Conservation (phyloP, 2,888 invertebrate genomes). For the Rosalia funebris region DNA sequence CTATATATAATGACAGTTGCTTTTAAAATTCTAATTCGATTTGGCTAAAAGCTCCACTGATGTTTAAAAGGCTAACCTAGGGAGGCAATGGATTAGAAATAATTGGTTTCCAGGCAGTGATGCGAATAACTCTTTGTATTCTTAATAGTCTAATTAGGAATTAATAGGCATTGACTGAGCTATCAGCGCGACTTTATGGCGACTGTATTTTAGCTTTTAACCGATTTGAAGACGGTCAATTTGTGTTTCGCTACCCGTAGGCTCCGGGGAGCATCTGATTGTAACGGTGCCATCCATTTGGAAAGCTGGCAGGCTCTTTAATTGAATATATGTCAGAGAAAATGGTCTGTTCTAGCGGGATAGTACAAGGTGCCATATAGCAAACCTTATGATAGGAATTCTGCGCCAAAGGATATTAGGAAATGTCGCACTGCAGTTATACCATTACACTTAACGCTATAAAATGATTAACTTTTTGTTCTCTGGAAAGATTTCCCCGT, state of each 20-base stretch:
- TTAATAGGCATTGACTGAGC: constrained; percentile 31
- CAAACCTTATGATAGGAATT: constrained; percentile 34
- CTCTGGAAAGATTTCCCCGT: constrained; percentile 6
- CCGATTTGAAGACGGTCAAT: constrained; percentile 31
- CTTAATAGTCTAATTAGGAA: constrained; percentile 40
- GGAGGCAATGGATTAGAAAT: constrained; percentile 38
- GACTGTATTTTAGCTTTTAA: constrained; percentile 31
- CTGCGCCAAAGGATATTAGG: constrained; percentile 44
- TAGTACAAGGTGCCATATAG: constrained; percentile 37
- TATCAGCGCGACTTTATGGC: constrained; percentile 10
- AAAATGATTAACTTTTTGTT: constrained; percentile 34
- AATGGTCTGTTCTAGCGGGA: constrained; percentile 32
- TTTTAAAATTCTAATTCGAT: constrained; percentile 29
- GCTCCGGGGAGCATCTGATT: constrained; percentile 28
- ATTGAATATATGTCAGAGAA: constrained; percentile 48
- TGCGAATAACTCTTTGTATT: constrained; percentile 41
- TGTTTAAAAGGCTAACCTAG: constrained; percentile 34
- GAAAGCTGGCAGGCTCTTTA: constrained; percentile 43
- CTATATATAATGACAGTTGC: constrained; percentile 15
- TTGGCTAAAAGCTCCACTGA: constrained; percentile 15
- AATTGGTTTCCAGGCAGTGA: constrained; percentile 33
- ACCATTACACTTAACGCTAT: constrained; percentile 29
- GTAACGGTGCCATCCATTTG: constrained; percentile 39
- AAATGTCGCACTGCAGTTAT: constrained; percentile 46
- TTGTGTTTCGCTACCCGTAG: constrained; percentile 30